Evolutionary conservation across 2,888 invertebrate genomes (phyloP).

Genomic region (Leptogaster cylindrica): DNA sequence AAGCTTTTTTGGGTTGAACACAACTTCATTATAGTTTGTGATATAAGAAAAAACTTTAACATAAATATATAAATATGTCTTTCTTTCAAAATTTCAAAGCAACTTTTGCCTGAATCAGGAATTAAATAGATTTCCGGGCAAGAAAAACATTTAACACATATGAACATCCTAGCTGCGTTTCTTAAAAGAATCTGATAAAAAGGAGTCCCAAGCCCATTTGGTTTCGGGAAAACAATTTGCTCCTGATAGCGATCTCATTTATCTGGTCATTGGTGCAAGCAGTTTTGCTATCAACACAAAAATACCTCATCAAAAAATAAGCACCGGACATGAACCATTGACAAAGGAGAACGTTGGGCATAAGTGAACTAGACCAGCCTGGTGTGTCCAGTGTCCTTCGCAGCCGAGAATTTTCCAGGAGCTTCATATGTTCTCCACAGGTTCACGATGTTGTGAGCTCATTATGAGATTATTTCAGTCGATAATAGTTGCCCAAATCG

Average conservation of each 20-base stretch:
- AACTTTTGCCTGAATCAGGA: no score
- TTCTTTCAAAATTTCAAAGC: no score
- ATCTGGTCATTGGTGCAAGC: constrained; percentile 19
- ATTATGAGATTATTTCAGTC: constrained; percentile 45
- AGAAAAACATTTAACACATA: no score
- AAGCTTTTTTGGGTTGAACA: no score
- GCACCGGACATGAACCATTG: constrained; percentile 14
- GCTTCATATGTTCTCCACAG: neutral
- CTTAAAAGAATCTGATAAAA: neutral
- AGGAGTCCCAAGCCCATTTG: neutral
- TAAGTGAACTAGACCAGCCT: neutral
- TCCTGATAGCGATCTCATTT: constrained; percentile 20
- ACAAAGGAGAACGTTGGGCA: neutral
- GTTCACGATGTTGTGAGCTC: constrained; percentile 45
- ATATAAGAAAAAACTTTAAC: no score
- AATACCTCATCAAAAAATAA: constrained; percentile 29
- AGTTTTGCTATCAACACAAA: neutral
- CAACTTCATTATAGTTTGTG: no score
- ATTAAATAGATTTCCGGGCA: no score
- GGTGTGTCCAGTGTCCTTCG: neutral
- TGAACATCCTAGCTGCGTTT: no score
- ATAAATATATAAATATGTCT: no score
- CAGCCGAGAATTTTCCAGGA: neutral
- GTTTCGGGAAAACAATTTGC: constrained; percentile 25
- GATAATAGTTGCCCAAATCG: constrained; percentile 42